These are phyloP conservation scores for Taurulus bubalis DNA, from an alignment of 2,113 vertebrate genomes.

Conservation along the genomic window DNA sequence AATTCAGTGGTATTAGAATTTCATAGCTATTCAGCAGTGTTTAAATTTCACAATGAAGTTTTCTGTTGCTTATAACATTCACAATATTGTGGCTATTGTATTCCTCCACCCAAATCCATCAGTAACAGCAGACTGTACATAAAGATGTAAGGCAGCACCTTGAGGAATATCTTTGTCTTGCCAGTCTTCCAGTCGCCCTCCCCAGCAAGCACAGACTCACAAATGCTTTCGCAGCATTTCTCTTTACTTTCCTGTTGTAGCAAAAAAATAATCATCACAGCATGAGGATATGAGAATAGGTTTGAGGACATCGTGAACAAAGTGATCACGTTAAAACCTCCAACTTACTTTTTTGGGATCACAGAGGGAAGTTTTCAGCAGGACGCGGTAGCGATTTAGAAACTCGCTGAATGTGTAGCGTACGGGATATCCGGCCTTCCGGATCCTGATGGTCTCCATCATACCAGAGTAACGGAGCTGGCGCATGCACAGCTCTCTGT, in stretches of 20 bases:
- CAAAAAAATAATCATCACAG: not conserved
- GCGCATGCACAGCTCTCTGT: slow-evolving; percentile 92
- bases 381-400: slow-evolving; percentile 86
- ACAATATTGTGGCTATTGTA: not conserved
- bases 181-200: slow-evolving; percentile 93
- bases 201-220: slow-evolving; percentile 78
- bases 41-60: not conserved
- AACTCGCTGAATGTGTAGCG: slow-evolving; percentile 93
- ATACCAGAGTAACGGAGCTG: slow-evolving; percentile 96
- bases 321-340: not conserved
- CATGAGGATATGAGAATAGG: not conserved
- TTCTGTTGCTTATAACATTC: not conserved
- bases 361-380: slow-evolving; percentile 81
- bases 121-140: not conserved
- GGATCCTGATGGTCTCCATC: slow-evolving; percentile 96
- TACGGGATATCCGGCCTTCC: slow-evolving; percentile 92
- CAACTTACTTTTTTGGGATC: slow-evolving; percentile 79
- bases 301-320: not conserved
- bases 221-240: slow-evolving; percentile 86
- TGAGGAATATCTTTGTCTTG: slow-evolving; percentile 95
- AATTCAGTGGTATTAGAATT: not conserved
- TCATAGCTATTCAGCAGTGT: not conserved
- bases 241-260: slow-evolving; percentile 81
- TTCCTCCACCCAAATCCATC: not conserved
- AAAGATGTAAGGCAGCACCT: slow-evolving; percentile 80